phyloP scores from a whole-genome alignment of 2,888 invertebrate species.

The Metallyticus violacea region DNA sequence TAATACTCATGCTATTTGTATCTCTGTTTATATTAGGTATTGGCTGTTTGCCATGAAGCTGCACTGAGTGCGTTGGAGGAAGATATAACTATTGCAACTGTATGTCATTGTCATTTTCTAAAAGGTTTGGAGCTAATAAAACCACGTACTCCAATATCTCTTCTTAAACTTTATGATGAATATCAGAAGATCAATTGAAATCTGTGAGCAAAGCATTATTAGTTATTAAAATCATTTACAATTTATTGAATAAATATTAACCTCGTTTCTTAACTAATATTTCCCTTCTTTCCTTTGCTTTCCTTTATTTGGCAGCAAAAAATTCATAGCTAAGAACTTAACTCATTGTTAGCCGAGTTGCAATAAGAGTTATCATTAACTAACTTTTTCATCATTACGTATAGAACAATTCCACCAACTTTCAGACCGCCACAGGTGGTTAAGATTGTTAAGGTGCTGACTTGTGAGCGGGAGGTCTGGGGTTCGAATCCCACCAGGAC shows the following conservation, averaged over 20 bases:
- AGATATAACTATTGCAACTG: slow-evolving; percentile 59
- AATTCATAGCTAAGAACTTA: no score
- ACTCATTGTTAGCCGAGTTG: no score
- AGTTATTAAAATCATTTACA: no score
- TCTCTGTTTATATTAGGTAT: slow-evolving; percentile 43
- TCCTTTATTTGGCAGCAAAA: no score
- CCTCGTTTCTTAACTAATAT: neutral
- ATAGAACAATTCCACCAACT: no score
- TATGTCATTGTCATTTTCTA: slow-evolving; percentile 70
- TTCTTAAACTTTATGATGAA: slow-evolving; percentile 71
- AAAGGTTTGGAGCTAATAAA: slow-evolving; percentile 66
- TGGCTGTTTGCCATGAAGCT: slow-evolving; percentile 88
- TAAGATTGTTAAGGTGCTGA: no score
- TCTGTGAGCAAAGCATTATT: neutral
- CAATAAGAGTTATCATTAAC: no score
- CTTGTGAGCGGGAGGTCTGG: no score
- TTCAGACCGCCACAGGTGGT: no score
- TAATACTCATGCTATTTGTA: no score
- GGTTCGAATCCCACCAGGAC: no score
- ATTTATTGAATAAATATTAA: neutral
- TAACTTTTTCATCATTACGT: no score
- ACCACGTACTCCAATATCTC: slow-evolving; percentile 71
- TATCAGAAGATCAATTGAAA: slow-evolving; percentile 43
- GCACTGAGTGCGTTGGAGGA: slow-evolving; percentile 81
- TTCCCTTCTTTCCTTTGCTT: neutral